These are phyloP conservation scores for Oopsacas minuta DNA, from an alignment of 37 sponge, comb jelly and placozoan genomes.

Conservation along the genomic window DNA sequence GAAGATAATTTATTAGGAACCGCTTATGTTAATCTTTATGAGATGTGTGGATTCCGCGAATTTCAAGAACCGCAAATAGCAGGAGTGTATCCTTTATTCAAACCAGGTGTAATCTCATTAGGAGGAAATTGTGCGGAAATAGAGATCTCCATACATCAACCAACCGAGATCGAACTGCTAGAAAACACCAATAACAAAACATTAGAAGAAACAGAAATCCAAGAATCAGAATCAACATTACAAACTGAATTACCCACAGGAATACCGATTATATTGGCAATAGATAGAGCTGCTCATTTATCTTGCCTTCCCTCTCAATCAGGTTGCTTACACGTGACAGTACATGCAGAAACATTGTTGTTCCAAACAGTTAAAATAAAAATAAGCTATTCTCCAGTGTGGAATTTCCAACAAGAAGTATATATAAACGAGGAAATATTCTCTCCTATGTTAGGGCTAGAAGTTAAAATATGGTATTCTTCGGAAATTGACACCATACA, in stretches of 20 bases:
- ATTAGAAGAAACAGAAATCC: neutral
- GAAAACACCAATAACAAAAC: neutral
- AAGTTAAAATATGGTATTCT: slow-evolving; percentile 5
- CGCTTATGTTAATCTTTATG: slow-evolving; percentile 28
- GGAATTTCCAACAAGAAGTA: slow-evolving; percentile 12
- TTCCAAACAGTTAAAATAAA: neutral
- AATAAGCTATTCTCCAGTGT: neutral
- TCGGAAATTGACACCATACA: neutral
- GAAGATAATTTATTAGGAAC: slow-evolving; percentile 40
- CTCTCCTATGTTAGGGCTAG: slow-evolving; percentile 11
- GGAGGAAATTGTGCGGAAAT: slow-evolving; percentile 25
- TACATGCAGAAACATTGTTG: neutral
- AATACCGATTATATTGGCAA: neutral
- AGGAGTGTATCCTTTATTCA: slow-evolving; percentile 44
- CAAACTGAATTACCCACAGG: neutral
- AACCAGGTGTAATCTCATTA: slow-evolving; percentile 35
- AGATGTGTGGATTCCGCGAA: neutral
- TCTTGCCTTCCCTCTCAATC: neutral
- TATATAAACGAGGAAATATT: neutral
- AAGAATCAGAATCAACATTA: neutral
- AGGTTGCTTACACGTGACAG: neutral
- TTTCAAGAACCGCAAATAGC: neutral
- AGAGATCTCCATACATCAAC: slow-evolving; percentile 18
- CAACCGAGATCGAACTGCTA: neutral
- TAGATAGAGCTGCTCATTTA: neutral